Percentiles rank a stretch among this genome's conserved stretches.
These are phyloP conservation scores for Agelastica alni DNA, from an alignment of 2,888 invertebrate species.

Conservation along the genomic window DNA sequence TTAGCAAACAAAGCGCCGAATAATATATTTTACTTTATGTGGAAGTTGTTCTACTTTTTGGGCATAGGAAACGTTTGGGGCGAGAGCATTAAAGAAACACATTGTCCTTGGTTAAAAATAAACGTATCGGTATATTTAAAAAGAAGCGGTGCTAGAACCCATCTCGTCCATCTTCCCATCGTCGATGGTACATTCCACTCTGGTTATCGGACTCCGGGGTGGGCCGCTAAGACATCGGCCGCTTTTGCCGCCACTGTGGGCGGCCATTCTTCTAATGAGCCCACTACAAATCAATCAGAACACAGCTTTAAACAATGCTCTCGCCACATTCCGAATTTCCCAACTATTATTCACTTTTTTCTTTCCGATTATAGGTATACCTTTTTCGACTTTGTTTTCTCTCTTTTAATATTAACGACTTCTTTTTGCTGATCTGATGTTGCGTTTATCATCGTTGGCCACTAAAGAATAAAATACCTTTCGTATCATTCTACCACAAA, in stretches of 20 bases:
- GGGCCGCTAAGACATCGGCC: slow-evolving; percentile 46
- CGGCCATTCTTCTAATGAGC: slow-evolving; percentile 51
- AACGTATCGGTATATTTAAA: slow-evolving; percentile 6
- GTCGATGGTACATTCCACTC: slow-evolving; percentile 41
- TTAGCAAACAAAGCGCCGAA: no score
- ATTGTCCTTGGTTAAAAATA: slow-evolving; percentile 17
- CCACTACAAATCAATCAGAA: slow-evolving; percentile 55
- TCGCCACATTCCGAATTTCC: slow-evolving; percentile 29
- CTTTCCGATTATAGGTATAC: background rate
- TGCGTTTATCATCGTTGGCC: no score
- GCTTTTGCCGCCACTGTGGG: slow-evolving; percentile 46
- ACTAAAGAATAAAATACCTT: no score
- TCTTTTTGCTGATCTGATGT: no score
- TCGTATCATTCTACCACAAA: no score
- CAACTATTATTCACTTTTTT: slow-evolving; percentile 4
- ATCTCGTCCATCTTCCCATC: slow-evolving; percentile 14
- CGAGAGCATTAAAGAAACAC: background rate
- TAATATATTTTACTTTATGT: no score
- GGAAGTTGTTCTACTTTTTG: no score
- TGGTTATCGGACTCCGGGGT: slow-evolving; percentile 53
- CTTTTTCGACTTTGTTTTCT: no score
- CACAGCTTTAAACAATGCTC: slow-evolving; percentile 27
- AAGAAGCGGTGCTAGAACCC: slow-evolving; percentile 11
- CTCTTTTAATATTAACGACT: no score
- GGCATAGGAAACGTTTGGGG: no score